Base-by-base conservation (phyloP, 1,140 invertebrate genomes). In the Drosophila saltans region DNA sequence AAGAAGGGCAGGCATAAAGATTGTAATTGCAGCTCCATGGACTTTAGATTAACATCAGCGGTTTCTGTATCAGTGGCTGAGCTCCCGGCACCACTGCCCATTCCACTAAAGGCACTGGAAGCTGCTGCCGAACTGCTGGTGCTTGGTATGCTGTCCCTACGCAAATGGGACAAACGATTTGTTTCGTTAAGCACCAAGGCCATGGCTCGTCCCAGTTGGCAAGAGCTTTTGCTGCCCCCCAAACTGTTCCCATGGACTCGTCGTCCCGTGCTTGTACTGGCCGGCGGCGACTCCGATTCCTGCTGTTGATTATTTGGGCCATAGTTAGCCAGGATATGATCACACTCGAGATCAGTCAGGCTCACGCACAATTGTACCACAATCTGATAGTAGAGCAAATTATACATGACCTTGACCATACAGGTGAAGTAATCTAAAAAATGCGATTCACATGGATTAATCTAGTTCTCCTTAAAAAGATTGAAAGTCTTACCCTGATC, bases 371-470 rank as follows among this genome's bases (percentile, higher is more conserved):
- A 82, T 78, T 96, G 95, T 1, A 95, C 92, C 26, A 98, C 93
- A 41, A 97, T 95, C 94, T 98, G 97, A 91, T 98, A 96, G 92
- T 97, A 98, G 48, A 96, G 93, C 45, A 98, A 93, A 93, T 98
- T 97, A 93, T 97, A 98, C 40, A 98, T 93, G 74, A 96, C 95
- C 90, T 96, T 96, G 0, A 98, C 96, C 70, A 98, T 95, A 84
- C 96, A 96, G 7, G 95, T 96, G 91, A 97, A 98, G 92, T 98
- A 97, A 26, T 95, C 97, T 98, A 92, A n/a, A 1, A 65, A 43
- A 36, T n/a, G 30, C 52, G 2, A 11, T 36, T 68, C 24, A 1
- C 45, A n/a, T 36, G 6, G 1, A 55, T 11, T 26, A 64, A 26
- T 1, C 33, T 6, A 36, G 33, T 36, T 36, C 6, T 7, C 1